Percentiles rank a stretch among this genome's conserved stretches.
These are phyloP conservation scores for Fukomys damarensis DNA, from an alignment of 2,113 vertebrate genomes.

Conservation along the genomic window DNA sequence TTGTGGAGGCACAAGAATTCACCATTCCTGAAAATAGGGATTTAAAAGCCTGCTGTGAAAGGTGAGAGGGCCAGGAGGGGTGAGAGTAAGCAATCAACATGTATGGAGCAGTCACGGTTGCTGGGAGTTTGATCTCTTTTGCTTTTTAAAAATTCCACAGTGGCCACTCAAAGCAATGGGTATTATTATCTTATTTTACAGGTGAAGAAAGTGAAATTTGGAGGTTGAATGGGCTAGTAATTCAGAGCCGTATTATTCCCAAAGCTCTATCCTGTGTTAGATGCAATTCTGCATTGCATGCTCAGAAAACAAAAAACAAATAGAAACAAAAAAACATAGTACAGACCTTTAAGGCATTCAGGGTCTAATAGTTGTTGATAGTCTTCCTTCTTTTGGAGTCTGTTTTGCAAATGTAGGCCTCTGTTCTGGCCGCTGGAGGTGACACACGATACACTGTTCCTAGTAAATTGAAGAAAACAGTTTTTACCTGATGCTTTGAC, in stretches of 20 bases:
- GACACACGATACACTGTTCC: not conserved
- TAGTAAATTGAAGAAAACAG: not conserved
- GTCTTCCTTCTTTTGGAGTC: not conserved
- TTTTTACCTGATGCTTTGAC: not conserved
- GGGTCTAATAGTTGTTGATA: not conserved
- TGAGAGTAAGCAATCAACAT: not conserved
- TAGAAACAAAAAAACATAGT: not conserved
- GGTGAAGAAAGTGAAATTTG: not conserved
- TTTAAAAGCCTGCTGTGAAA: not conserved
- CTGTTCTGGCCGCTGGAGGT: not conserved
- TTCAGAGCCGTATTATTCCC: not conserved
- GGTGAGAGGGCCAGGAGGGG: not conserved
- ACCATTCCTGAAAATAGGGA: not conserved
- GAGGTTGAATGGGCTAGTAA: not conserved
- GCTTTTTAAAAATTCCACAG: not conserved
- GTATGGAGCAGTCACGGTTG: not conserved
- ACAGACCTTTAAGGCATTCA: too few relatives aligned
- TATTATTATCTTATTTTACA: not conserved
- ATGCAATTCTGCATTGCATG: not conserved
- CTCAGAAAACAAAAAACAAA: not conserved
- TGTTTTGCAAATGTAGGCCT: not conserved
- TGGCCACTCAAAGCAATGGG: not conserved
- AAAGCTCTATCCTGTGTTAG: not conserved
- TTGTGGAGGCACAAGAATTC: not conserved
- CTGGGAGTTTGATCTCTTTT: not conserved